phyloP scores from a whole-genome alignment of 1,140 invertebrate species.

The Drosophila orena region DNA sequence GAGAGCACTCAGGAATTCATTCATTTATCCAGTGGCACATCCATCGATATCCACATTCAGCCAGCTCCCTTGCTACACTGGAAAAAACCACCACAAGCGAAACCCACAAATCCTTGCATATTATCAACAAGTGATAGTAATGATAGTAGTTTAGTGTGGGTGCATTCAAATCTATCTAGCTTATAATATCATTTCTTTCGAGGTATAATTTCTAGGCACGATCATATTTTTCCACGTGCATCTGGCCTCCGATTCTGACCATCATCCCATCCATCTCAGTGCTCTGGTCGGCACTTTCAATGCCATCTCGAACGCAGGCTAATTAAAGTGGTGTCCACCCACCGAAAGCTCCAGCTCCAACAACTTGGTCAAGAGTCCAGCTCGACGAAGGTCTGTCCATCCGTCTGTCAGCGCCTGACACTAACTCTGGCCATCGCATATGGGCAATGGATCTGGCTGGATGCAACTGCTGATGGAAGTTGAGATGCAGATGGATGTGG shows the following conservation, averaged over 20 bases:
- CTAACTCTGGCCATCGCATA: slow-evolving; percentile 22
- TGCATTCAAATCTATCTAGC: no score
- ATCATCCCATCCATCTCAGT: slow-evolving; percentile 39
- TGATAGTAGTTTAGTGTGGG: no score
- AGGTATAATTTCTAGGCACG: no score
- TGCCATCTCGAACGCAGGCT: slow-evolving; percentile 66
- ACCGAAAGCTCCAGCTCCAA: slow-evolving; percentile 44
- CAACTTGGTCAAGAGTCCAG: slow-evolving; percentile 46
- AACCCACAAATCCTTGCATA: no score
- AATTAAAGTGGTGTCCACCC: slow-evolving; percentile 82
- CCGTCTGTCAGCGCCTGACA: slow-evolving; percentile 66
- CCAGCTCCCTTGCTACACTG: slow-evolving; percentile 17
- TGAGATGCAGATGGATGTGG: slow-evolving; percentile 25
- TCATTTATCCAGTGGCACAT: slow-evolving; percentile 57
- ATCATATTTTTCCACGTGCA: not conserved
- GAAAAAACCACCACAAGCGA: no score
- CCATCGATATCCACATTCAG: slow-evolving; percentile 46
- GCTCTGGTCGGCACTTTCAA: slow-evolving; percentile 60
- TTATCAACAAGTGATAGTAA: no score
- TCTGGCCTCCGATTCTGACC: not conserved
- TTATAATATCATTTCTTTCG: no score
- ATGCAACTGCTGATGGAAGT: slow-evolving; percentile 32
- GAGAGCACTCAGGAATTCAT: slow-evolving; percentile 57
- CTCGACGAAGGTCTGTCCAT: slow-evolving; percentile 29
- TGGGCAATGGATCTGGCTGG: slow-evolving; percentile 17